Evolutionary conservation across 2,888 invertebrate species (phyloP), one percentile per base, ranked within the genome.

Genomic region (Lasius fuliginosus): DNA sequence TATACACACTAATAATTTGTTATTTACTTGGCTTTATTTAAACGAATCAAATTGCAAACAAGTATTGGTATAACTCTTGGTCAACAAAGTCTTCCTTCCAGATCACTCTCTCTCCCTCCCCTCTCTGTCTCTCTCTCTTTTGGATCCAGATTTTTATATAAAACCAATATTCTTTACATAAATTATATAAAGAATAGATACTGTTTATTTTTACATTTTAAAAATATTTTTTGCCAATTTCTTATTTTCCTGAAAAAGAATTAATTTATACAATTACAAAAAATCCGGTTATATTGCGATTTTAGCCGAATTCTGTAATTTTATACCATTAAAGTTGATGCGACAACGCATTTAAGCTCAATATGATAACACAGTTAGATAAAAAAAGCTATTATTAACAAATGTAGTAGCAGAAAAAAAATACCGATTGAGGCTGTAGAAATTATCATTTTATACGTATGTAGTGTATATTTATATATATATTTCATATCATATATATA

Each of bases 401-500:
- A 76, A 12, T 46, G 18, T 6, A 18, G 15, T 64, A n/a, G 33
- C 46, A 23, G 18, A 75, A 30, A 62, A 49, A 64, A 49, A 12
- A 49, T n/a, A 60, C 3, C 12, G 53, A 76, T 76, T 76, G 12
- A 76, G 18, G 1, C 18, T 67, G 15, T 12, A 46, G 42, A 27
- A 75, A 65, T 76, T 76, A 65, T 75, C 23, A 74, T 53, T 1
- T 36, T 27, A 36, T 27, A 36, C 0, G 18, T n/a, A 49, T 49
- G 15, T 5, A 5, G 53, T n/a, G 53, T 40, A 12, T n/a, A 56
- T 64, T 49, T 1, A 27, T 46, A 2, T 46, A 2, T 46, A n/a
- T 46, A 46, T 67, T 42, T 46, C 30, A 12, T 36, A 53, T 53
- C 23, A 53, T 15, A 69, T 33, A 53, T 15, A 69, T 33, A 30